Percentiles rank a stretch among this genome's conserved stretches.
These are phyloP conservation scores for Poecile montanus DNA, from an alignment of 2,797 vertebrate species.

Conservation along the genomic window DNA sequence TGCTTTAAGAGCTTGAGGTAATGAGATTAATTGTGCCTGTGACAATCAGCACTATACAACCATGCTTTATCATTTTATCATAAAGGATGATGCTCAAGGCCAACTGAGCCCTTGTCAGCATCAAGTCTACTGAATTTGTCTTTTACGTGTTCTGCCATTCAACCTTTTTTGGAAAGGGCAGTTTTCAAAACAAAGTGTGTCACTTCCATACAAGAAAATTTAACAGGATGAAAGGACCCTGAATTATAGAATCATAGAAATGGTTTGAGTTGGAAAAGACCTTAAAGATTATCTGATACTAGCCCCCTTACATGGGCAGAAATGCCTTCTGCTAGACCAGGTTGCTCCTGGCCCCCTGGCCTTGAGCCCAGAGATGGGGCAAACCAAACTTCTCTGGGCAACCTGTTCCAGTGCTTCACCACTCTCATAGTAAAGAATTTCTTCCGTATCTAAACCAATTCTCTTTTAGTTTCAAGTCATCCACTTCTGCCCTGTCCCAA, in stretches of 20 bases:
- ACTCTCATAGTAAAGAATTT: not conserved
- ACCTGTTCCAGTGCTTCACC: not conserved
- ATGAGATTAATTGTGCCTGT: not conserved
- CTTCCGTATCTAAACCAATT: not conserved
- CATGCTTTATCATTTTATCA: not conserved
- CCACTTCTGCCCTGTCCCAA: not conserved
- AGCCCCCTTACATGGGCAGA: not conserved
- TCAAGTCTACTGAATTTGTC: not conserved
- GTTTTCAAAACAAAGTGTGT: not conserved
- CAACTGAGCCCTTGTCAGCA: not conserved
- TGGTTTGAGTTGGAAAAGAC: not conserved
- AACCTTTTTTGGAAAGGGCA: rapidly evolving
- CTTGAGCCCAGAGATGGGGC: not conserved
- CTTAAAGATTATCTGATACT: not conserved
- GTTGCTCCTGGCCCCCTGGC: not conserved
- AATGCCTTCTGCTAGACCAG: not conserved
- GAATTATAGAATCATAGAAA: not conserved
- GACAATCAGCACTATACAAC: not conserved
- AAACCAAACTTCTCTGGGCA: not conserved
- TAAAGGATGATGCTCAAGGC: not conserved
- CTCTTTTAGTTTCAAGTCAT: not conserved
- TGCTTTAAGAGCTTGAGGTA: not conserved
- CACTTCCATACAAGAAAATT: rapidly evolving
- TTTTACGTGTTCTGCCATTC: not conserved
- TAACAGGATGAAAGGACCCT: not conserved